Base-by-base conservation (phyloP, 2,888 invertebrate genomes). In the Caenorhabditis becei region DNA sequence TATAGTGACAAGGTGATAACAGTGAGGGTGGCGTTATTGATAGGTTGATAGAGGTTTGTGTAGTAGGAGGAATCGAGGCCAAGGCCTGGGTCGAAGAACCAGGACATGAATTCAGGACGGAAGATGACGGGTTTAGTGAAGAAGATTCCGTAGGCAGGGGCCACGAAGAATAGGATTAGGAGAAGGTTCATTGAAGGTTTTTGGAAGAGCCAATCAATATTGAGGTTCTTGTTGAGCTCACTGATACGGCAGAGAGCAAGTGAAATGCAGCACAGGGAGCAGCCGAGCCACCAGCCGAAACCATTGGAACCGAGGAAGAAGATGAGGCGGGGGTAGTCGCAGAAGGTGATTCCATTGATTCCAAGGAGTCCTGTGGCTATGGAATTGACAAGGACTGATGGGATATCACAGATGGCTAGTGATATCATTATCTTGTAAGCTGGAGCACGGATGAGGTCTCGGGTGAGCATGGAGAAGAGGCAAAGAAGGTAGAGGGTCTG, bases 41-140 rank as follows among this genome's bases (percentile, higher is more conserved):
- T 23, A 0, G 56, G 44, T 20, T 69, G 69, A 61, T 35, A 24
- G 35, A 70, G 18, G 16, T 61, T 70, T 16, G 35, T n/a, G 24
- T 59, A 70, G 51, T 51, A 37, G 16, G 20, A 23, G 8, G 58
- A 23, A n/a, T 58, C 47, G 0, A 44, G 67, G 16, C 67, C 67
- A 10, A 58, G 28, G 1, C 66, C 66, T 4, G 66, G 66, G 26
- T 66, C 66, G 26, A 66, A 54, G 24, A 66, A 66, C 66, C 66
- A 66, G 2, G 66, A 66, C 66, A 66, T 66, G 41, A 24, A 66
- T 41, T 66, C 54, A 10, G 66, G 53, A 7, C 66, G 66, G 66
- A 66, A 66, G n/a, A 66, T 41, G 1, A 54, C n/a, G 7, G 66
- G 66, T n/a, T 66, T 54, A 3, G 66, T 66, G 18, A 53, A 24